phyloP scores from a whole-genome alignment of 2,113 vertebrate genomes.

The Macaca fascicularis region T2T-MFA8v1.1 NC_088380.1:106261001-106261500 shows the following conservation, averaged over 20 bases:
- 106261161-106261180: constrained; percentile 2
- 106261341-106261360: neutral
- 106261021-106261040: constrained; percentile 42
- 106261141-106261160: constrained; percentile 65
- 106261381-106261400: constrained; percentile 15
- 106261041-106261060: constrained; percentile 60
- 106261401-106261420: neutral
- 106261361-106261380: constrained; percentile 33
- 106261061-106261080: constrained; percentile 56
- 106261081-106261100: constrained; percentile 69
- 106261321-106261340: constrained; percentile 24
- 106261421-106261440: neutral
- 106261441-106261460: neutral
- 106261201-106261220: constrained; percentile 58
- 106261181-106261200: constrained; percentile 46
- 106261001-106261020: constrained; percentile 28
- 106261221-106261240: constrained; percentile 31
- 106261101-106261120: constrained; percentile 42
- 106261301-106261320: neutral
- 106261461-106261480: neutral
- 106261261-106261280: neutral
- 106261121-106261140: constrained; percentile 56
- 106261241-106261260: neutral
- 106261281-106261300: constrained; percentile 22
- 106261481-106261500: neutral